Percentiles rank a stretch among this genome's conserved stretches.
Conservation (phyloP, 2,113 vertebrate species). For the Chrysochloris asiatica region DNA sequence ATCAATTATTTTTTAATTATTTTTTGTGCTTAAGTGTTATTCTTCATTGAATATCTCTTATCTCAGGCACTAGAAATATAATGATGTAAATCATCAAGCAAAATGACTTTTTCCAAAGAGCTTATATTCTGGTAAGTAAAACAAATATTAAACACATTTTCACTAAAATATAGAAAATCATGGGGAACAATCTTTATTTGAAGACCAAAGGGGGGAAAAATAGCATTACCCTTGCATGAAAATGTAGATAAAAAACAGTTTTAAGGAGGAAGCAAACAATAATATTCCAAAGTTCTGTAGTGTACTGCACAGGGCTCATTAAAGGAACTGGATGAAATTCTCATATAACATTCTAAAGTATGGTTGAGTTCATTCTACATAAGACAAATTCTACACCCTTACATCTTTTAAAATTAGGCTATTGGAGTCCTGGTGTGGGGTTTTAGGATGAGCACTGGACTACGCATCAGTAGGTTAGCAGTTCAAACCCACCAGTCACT, state of each 20-base stretch:
- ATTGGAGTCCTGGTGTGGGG: no score
- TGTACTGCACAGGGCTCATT: background rate
- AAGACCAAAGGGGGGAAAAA: background rate
- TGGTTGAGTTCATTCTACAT: background rate
- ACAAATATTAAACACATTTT: background rate
- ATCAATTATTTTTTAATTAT: constrained; percentile 7
- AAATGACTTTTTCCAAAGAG: background rate
- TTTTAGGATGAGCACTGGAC: no score
- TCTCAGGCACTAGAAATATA: background rate
- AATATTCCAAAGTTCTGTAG: background rate
- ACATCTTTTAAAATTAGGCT: background rate
- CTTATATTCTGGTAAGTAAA: background rate
- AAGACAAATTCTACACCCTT: background rate
- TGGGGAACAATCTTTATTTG: background rate
- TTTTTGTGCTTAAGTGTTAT: background rate
- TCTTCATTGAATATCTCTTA: background rate
- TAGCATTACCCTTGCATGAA: background rate
- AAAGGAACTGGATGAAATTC: background rate
- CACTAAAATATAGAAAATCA: background rate
- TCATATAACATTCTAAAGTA: background rate
- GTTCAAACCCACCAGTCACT: no score
- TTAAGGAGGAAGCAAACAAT: background rate
- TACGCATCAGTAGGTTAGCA: no score
- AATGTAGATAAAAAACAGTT: background rate
- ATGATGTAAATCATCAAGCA: background rate